These are phyloP conservation scores for Cyclophora albipunctata DNA, from an alignment of 2,888 invertebrate genomes.

Conservation along the genomic window DNA sequence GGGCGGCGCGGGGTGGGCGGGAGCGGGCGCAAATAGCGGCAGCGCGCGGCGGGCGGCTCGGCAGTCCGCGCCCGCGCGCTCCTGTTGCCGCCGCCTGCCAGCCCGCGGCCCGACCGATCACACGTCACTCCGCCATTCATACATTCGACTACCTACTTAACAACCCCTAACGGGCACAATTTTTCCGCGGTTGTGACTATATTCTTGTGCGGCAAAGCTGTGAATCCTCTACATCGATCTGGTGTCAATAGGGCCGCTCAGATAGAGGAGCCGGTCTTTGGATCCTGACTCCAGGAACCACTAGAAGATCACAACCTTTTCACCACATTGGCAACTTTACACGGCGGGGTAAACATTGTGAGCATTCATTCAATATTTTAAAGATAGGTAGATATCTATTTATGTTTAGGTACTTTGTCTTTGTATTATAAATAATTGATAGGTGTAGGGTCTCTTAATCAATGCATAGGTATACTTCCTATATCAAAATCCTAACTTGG, in stretches of 20 bases:
- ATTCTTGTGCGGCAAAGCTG: slow-evolving; percentile 25
- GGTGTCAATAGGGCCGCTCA: slow-evolving; percentile 24
- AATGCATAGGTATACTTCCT: too few species aligned
- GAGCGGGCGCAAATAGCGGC: slow-evolving; percentile 65
- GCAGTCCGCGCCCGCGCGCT: slow-evolving; percentile 43
- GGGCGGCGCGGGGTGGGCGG: slow-evolving; percentile 50
- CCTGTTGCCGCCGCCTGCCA: slow-evolving; percentile 16
- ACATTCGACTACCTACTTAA: background rate
- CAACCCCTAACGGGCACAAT: too few species aligned
- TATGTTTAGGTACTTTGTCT: slow-evolving; percentile 1
- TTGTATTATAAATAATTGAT: too few species aligned
- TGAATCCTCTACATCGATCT: slow-evolving; percentile 27
- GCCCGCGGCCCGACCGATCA: slow-evolving; percentile 1
- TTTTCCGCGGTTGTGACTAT: background rate
- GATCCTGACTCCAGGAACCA: slow-evolving; percentile 37
- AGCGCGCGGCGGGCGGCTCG: slow-evolving; percentile 50
- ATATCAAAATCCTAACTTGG: too few species aligned
- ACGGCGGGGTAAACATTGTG: slow-evolving; percentile 51
- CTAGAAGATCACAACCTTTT: slow-evolving; percentile 33
- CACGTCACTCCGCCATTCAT: background rate
- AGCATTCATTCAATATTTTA: slow-evolving; percentile 34
- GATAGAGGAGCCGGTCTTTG: slow-evolving; percentile 23
- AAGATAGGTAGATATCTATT: background rate
- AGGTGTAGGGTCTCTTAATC: too few species aligned
- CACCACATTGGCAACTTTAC: slow-evolving; percentile 49